phyloP scores from a whole-genome alignment of 2,113 vertebrate genomes.

The Canis aureus region DNA sequence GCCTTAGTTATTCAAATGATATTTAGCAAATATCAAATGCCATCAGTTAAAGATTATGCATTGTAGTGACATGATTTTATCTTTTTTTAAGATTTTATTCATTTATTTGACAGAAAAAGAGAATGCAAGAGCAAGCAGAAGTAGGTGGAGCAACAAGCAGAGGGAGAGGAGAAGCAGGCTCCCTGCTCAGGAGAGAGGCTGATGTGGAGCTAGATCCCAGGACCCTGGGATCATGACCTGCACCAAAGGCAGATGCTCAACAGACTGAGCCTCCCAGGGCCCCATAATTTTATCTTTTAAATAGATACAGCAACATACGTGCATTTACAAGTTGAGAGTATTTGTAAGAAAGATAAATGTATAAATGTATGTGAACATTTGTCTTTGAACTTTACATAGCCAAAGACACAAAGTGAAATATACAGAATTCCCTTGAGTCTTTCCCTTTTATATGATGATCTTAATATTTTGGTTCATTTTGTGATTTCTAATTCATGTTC shows the following conservation, averaged over 20 bases:
- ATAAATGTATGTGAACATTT: not conserved
- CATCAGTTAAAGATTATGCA: not conserved
- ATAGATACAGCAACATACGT: not conserved
- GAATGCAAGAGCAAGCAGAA: no score
- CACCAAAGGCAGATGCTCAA: no score
- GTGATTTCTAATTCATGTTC: not conserved
- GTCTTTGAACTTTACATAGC: not conserved
- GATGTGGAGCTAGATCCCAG: no score
- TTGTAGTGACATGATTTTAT: not conserved
- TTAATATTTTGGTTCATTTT: not conserved
- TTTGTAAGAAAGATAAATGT: not conserved
- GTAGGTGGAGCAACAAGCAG: no score
- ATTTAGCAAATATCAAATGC: not conserved
- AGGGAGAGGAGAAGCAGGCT: no score
- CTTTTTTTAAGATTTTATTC: not conserved
- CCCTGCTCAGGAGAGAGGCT: no score
- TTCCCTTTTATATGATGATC: not conserved
- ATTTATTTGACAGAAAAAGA: no score
- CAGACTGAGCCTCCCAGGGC: no score
- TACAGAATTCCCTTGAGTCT: not conserved
- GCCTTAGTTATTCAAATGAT: not conserved
- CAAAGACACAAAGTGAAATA: not conserved
- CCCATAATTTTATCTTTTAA: constrained; percentile 12
- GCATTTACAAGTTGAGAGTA: not conserved
- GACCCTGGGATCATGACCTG: no score